phyloP scores from a whole-genome alignment of 2,888 invertebrate genomes.

The Pseudoips prasinana region DNA sequence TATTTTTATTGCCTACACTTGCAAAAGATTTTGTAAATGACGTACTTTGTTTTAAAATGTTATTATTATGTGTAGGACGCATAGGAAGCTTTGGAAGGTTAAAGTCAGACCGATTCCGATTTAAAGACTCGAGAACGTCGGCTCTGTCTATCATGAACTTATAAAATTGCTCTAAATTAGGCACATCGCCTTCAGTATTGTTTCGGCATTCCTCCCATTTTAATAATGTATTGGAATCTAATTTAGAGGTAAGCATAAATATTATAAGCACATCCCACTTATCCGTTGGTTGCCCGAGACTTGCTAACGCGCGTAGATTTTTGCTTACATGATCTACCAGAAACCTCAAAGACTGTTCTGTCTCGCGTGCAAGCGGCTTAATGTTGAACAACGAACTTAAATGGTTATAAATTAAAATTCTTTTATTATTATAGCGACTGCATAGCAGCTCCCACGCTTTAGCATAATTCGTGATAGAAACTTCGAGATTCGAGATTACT shows the following conservation, averaged over 20 bases:
- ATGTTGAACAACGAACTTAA: slow-evolving; percentile 21
- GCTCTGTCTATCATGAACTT: slow-evolving; percentile 30
- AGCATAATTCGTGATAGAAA: slow-evolving; percentile 21
- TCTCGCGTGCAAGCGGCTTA: slow-evolving; percentile 11
- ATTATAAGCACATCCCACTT: slow-evolving; percentile 27
- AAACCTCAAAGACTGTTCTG: slow-evolving; percentile 18
- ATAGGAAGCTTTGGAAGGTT: neutral
- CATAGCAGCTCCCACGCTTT: slow-evolving; percentile 28
- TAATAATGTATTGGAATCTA: slow-evolving; percentile 17
- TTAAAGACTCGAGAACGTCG: slow-evolving; percentile 23
- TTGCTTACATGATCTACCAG: slow-evolving; percentile 28
- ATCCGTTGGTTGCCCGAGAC: slow-evolving; percentile 24
- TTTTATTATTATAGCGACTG: slow-evolving; percentile 22
- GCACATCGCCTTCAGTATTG: slow-evolving; percentile 8
- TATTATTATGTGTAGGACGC: neutral
- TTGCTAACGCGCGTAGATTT: slow-evolving; percentile 26
- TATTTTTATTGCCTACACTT: neutral
- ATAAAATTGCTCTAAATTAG: slow-evolving; percentile 24
- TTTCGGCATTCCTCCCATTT: slow-evolving; percentile 33
- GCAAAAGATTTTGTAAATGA: slow-evolving; percentile 3
- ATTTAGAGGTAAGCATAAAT: slow-evolving; percentile 18
- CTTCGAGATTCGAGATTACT: slow-evolving; percentile 21
- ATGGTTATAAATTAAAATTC: slow-evolving; percentile 11
- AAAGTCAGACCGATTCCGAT: slow-evolving; percentile 10
- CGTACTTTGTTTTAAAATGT: neutral